Conservation (phyloP, 1,140 invertebrate species). For the Euwallacea fornicatus region DNA sequence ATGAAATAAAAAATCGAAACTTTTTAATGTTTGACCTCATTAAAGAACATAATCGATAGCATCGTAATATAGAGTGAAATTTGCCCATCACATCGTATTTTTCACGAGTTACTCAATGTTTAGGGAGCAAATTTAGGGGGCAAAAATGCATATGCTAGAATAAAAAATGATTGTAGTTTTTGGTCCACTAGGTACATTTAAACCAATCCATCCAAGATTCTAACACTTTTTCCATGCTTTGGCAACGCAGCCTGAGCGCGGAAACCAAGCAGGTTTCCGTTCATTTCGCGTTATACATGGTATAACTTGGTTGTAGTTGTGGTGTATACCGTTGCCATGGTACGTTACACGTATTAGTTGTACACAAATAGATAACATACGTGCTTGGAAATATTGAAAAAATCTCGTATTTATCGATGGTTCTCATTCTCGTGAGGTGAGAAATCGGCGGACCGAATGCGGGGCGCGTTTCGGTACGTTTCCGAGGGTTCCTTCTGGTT, state of each 20-base stretch:
- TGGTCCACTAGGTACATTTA: no score
- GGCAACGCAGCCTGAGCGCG: slow-evolving; percentile 15
- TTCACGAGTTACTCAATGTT: no score
- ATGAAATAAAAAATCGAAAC: no score
- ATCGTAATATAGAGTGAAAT: no score
- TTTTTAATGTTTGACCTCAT: no score
- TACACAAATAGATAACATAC: slow-evolving; percentile 27
- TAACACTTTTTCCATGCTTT: slow-evolving; percentile 6
- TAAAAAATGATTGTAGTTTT: no score
- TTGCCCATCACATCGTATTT: no score
- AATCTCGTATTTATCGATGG: not conserved
- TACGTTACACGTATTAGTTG: slow-evolving; percentile 23
- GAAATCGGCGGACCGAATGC: slow-evolving; percentile 1
- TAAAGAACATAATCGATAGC: no score
- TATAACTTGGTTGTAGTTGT: slow-evolving; percentile 7
- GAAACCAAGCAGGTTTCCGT: slow-evolving; percentile 35
- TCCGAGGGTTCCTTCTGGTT: not conserved
- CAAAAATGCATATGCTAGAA: no score
- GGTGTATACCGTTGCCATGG: slow-evolving; percentile 35
- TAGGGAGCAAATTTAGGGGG: no score
- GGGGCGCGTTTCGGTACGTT: slow-evolving; percentile 5
- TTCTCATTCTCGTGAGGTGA: not conserved
- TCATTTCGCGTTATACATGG: slow-evolving; percentile 29
- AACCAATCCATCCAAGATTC: not conserved
- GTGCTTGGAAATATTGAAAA: slow-evolving; percentile 7